Base-by-base conservation (phyloP, 1,140 invertebrate genomes). In the Leptinotarsa lineolata region DNA sequence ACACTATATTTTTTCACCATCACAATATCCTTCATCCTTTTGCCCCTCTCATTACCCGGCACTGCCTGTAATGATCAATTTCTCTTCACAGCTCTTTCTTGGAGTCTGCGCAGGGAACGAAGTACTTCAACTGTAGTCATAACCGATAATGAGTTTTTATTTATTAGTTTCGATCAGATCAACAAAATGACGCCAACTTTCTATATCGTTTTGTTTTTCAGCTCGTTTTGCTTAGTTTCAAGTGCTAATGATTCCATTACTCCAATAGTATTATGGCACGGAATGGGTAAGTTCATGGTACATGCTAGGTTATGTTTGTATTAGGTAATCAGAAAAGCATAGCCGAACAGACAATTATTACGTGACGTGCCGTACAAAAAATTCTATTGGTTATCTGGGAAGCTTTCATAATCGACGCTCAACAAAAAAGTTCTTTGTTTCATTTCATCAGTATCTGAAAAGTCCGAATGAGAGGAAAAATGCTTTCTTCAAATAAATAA, bases 181-280 rank as follows among this genome's bases (percentile, higher is more conserved):
- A 24, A 16, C 65, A 67, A 67, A 45, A 67, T 67, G 65, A 39
- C 13, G 15, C n/a, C 30, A 16, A 39, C 21, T 15, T 6, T 67
- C 13, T 44, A 24, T 44, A 44, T 54, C n/a, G 16, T 54, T 54
- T 54, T 67, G 18, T 67, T 67, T 1, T 67, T 67, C 12, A 67
- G 65, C 30, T 39, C 18, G 8, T 44, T 67, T n/a, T 46, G 39
- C n/a, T 45, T 46, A n/a, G 39, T 45, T 67, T 46, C n/a, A 2
- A 13, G 39, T 67, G 65, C n/a, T 45, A 67, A 44, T 11, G 12
- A 18, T 21, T 8, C 13, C 2, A 44, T n/a, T 16, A 80, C 80
- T 13, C 91, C 92, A 1, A 88, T 93, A 74, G 92, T 94, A 46
- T 78, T 94, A 64, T 94, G 92, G 92, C 92, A 94, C 86, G 92